phyloP scores from a whole-genome alignment of 1,140 invertebrate genomes.

The Chymomyza costata region DNA sequence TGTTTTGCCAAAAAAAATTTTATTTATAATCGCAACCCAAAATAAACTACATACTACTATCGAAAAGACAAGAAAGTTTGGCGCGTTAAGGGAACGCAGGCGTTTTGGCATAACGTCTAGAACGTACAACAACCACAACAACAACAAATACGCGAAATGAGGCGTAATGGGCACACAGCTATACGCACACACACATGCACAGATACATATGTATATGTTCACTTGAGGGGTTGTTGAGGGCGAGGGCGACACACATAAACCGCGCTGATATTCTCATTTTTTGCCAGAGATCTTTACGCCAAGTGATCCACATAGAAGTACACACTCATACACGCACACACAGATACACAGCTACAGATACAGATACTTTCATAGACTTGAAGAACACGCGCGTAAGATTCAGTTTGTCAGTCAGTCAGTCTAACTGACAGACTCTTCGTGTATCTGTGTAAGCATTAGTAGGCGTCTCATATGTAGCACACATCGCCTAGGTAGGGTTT shows the following conservation, averaged over 20 bases:
- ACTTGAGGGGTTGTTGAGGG: slow-evolving; percentile 16
- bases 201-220: background rate
- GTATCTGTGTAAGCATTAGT: too few relatives aligned
- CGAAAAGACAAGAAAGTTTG: slow-evolving; percentile 24
- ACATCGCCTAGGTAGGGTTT: too few relatives aligned
- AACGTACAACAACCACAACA: slow-evolving; percentile 17
- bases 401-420: too few relatives aligned
- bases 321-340: too few relatives aligned
- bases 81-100: slow-evolving; percentile 48
- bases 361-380: too few relatives aligned
- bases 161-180: slow-evolving; percentile 41
- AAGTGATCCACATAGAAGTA: slow-evolving; percentile 18
- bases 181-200: too few relatives aligned
- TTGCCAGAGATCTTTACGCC: slow-evolving; percentile 24
- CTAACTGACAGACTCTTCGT: too few relatives aligned
- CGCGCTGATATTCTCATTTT: slow-evolving; percentile 29
- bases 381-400: too few relatives aligned
- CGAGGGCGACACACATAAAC: slow-evolving; percentile 14
- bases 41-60: slow-evolving; percentile 30
- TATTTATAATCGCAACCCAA: slow-evolving; percentile 56
- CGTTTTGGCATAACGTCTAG: too few relatives aligned
- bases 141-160: slow-evolving; percentile 32
- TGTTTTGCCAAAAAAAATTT: slow-evolving; percentile 26
- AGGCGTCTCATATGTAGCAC: too few relatives aligned
- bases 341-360: too few relatives aligned